phyloP scores from a whole-genome alignment of 2,797 vertebrate species.

The Microctenopoma lineatum region DNA sequence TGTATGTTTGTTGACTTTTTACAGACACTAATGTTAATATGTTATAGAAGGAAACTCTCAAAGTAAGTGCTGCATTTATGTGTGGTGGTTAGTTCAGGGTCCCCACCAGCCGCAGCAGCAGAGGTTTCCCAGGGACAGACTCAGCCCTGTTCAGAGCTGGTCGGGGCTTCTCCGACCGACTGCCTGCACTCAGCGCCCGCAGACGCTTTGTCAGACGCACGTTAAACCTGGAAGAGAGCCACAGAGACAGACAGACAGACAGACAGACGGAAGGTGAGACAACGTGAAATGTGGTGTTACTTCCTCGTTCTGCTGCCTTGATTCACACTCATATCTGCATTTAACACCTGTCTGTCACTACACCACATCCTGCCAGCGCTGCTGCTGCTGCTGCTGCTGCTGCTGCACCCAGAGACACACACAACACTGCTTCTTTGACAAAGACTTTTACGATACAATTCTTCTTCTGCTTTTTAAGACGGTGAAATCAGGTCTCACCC shows the following conservation, averaged over 20 bases:
- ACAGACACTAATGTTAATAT: too few relatives aligned
- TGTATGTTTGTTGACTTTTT: too few relatives aligned
- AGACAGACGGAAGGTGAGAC: background rate
- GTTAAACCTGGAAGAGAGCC: conserved; percentile 86
- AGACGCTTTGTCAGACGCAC: conserved; percentile 93
- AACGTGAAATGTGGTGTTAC: background rate
- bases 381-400: background rate
- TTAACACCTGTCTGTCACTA: conserved; percentile 37
- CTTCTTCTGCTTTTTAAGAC: background rate
- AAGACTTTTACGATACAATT: background rate
- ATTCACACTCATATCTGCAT: conserved; percentile 37
- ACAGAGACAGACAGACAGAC: background rate
- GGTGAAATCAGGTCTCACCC: conserved; percentile 82
- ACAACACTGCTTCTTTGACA: background rate
- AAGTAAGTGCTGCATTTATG: background rate
- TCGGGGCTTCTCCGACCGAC: conserved; percentile 89
- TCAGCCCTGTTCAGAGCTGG: conserved; percentile 88
- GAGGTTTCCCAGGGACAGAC: conserved; percentile 87
- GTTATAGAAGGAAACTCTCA: background rate
- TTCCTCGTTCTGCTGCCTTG: conserved; percentile 27
- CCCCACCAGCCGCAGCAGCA: conserved; percentile 80
- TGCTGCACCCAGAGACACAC: background rate
- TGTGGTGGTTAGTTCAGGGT: background rate
- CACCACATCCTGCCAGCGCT: conserved; percentile 52
- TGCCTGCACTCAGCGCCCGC: conserved; percentile 88